Base-by-base conservation (phyloP, 2,113 vertebrate species). In the Actenoides lindsayi region DNA sequence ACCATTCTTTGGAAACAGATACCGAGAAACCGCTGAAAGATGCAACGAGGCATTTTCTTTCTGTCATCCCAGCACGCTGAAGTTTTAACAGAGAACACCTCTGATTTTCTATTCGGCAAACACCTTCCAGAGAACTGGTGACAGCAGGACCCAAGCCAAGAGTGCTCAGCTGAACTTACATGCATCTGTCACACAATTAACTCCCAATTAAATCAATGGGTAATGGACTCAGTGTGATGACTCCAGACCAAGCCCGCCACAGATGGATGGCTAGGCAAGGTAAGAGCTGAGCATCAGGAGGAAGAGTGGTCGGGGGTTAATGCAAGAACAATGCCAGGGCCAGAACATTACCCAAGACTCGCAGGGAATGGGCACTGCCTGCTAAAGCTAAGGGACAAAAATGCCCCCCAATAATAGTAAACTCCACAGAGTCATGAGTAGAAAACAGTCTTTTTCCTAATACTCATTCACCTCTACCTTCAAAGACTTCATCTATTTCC, bases 201-300 rank as follows among this genome's bases (percentile, higher is more conserved):
- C 12, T 87, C 62, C 23, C 35, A 81, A 71, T 91, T 71, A 91
- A 82, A 89, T 13, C 39, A 4, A 41, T 59, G 67, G 28, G 33
- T 42, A 76, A 54, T 0, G 71, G 74, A 41, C n/a, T 48, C 1
- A 0, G 37, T 39, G 27, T 0, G 0, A 41, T 12, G 77, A 57
- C 63, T 85, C 64, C 75, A 67, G 37, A 50, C 50, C 83, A 81
- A 86, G 77, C 79, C 21, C 60, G 31, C 28, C 0, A 0, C 59
- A 50, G 64, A 41, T 37, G 31, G 50, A 71, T 15, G 56, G 42
- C 20, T 13, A 31, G 0, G 1, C 17, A 19, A 82, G 51, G 83
- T 27, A 75, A 63, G 39, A 89, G 81, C 60, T 25, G 65, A 27
- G 23, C 27, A 39, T 25, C 41, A 48, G 83, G 7, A 82, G 27